Percentiles rank a stretch among this genome's conserved stretches.
Conservation (phyloP, 2,113 vertebrate genomes). For the Suricata suricatta region DNA sequence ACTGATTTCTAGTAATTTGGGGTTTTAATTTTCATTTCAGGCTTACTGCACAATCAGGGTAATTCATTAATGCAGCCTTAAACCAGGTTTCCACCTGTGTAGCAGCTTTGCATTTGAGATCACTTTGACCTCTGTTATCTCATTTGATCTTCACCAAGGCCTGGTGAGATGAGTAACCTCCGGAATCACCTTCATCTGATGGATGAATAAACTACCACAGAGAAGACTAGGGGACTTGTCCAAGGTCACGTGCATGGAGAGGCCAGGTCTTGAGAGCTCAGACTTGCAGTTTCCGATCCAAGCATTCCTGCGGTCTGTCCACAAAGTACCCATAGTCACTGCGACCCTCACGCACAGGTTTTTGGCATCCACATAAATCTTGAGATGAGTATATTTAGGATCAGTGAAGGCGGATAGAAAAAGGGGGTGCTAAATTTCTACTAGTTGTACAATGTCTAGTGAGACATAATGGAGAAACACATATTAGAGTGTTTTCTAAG, state of each 20-base stretch:
- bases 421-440: not conserved
- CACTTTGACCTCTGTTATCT: not conserved
- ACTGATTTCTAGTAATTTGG: not conserved
- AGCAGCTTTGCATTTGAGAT: not conserved
- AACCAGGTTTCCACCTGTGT: not conserved
- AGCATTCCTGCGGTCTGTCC: not conserved
- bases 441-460: not conserved
- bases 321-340: not conserved
- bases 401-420: not conserved
- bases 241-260: not conserved
- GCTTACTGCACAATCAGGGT: not conserved
- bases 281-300: not conserved
- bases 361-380: not conserved
- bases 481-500: not conserved
- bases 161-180: not conserved
- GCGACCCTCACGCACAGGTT: not conserved
- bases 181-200: not conserved
- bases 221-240: not conserved
- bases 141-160: not conserved
- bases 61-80: not conserved
- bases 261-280: not conserved
- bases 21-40: not conserved
- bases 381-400: not conserved
- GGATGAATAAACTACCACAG: not conserved
- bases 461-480: not conserved